Base-by-base conservation (phyloP, 2,888 invertebrate species). In the Phortica magna region DNA sequence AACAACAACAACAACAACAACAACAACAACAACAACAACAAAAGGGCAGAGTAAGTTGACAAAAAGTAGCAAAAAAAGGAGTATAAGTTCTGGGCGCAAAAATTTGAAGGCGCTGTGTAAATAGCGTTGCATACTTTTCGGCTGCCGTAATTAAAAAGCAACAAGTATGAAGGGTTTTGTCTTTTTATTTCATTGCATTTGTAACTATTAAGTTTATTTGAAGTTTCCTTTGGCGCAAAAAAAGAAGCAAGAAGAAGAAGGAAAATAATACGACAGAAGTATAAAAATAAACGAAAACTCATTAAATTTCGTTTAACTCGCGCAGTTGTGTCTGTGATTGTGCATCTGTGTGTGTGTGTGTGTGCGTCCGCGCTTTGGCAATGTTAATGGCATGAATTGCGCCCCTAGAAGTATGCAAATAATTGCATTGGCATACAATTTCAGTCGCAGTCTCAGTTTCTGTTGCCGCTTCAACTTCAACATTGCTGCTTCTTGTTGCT, bases 401-500 rank as follows among this genome's bases (percentile, higher is more conserved):
- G 53, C 10, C 14, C 53, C 72, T 75, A 72, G 77, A 79, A 82
- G 81, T 81, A 81, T 78, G 81, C 73, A 78, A 80, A 80, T 80
- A 80, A 81, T 81, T 79, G 74, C 70, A 78, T 78, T 77, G 79
- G 55, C 73, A 55, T 77, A 68, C 64, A 31, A 2, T 42, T 67
- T 6, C 14, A 48, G 9, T 2, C 48, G 2, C 48, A 14, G 48
- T 48, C 14, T 19, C 70, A 19, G 71, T 31, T 71, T 22, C 68
- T 59, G 67, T 65, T 65, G 17, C 48, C 7, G 14, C 9, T 48
- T 48, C 48, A 48, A 14, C 14, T 31, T 31, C 31, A 31, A 1
- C 5, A 31, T 31, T 0, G 31, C 31, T 31, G n/a, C n/a, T n/a
- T n/a, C n/a, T n/a, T n/a, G n/a, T n/a, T 31, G 31, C 5, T 31